Evolutionary conservation across 2,797 vertebrate genomes (phyloP).

Genomic region (Ceyx erithaca): DNA sequence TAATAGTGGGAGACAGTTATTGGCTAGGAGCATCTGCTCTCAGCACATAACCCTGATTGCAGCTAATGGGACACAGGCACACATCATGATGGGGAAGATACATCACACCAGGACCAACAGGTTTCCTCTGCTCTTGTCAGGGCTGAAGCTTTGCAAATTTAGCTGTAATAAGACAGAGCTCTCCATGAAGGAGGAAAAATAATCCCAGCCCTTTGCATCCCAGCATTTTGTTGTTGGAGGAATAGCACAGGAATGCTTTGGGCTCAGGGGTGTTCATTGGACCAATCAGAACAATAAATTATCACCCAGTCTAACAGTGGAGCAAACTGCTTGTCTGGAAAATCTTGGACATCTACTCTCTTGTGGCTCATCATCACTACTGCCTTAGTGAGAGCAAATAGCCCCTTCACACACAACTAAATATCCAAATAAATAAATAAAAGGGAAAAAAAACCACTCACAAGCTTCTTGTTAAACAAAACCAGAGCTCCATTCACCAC

Average conservation of each 20-base stretch:
- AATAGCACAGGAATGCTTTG: not conserved
- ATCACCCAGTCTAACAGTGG: not conserved
- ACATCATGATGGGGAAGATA: constrained; percentile 1
- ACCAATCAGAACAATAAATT: not conserved
- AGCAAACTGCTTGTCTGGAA: not conserved
- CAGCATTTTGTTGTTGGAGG: not conserved
- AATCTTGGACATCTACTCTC: not conserved
- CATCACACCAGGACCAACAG: not conserved
- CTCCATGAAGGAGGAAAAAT: not conserved
- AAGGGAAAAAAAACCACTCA: not conserved
- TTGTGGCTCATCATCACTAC: accelerated
- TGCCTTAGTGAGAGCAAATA: not conserved
- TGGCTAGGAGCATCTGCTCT: constrained; percentile 52
- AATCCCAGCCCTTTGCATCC: not conserved
- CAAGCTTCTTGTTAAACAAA: not conserved
- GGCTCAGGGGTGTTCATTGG: not conserved
- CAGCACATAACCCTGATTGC: constrained; percentile 20
- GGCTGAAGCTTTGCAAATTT: not conserved
- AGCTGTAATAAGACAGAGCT: not conserved
- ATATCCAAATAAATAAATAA: too few relatives aligned
- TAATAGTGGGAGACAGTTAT: constrained; percentile 32
- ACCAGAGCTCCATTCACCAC: not conserved
- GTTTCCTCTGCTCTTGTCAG: not conserved
- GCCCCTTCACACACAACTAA: not conserved
- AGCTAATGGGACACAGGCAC: not conserved